These are phyloP conservation scores for Chanos chanos DNA, from an alignment of 2,797 vertebrate genomes.

Conservation along the genomic window DNA sequence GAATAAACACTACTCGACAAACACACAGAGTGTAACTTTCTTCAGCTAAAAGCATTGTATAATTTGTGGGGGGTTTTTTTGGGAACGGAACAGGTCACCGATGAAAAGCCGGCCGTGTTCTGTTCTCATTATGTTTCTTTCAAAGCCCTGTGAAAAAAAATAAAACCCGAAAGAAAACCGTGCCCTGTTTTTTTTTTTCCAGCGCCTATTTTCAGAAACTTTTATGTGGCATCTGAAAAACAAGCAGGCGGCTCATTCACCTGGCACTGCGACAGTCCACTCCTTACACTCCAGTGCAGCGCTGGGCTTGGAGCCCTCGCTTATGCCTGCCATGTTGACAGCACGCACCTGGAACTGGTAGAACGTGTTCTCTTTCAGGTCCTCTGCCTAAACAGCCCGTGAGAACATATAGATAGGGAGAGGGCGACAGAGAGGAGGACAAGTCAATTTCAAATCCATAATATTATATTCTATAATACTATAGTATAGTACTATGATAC, in stretches of 20 bases:
- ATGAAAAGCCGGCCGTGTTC: no score
- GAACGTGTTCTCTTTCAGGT: conserved; percentile 88
- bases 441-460: background rate
- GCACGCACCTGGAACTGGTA: conserved; percentile 96
- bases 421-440: background rate
- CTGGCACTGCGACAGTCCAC: conserved; percentile 94
- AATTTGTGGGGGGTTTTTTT: no score
- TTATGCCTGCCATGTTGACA: conserved; percentile 88
- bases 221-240: no score
- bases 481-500: background rate
- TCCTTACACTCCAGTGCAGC: conserved; percentile 87
- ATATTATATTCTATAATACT: background rate
- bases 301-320: conserved; percentile 74
- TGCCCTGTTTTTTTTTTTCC: no score
- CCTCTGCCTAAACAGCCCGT: conserved; percentile 71
- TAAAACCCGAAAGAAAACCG: no score
- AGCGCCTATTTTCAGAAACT: no score
- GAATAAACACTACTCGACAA: no score
- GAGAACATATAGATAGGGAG: background rate
- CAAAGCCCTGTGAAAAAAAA: no score
- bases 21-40: no score
- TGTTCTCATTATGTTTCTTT: no score
- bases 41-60: no score
- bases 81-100: no score
- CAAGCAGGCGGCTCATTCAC: conserved; percentile 57